phyloP scores from a whole-genome alignment of 2,888 invertebrate genomes.

The Parasteatoda lunata region DNA sequence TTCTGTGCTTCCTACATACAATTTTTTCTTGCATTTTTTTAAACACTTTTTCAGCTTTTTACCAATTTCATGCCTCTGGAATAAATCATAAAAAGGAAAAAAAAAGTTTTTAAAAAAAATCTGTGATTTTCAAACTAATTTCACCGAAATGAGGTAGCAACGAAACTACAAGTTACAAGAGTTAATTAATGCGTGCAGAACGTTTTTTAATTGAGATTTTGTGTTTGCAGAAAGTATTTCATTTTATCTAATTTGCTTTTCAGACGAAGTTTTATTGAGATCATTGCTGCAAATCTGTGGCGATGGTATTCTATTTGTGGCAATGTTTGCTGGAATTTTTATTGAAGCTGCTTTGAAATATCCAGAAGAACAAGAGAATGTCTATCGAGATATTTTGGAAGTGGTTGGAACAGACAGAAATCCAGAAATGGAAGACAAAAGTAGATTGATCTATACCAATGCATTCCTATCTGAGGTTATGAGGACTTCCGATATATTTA shows the following conservation, averaged over 20 bases:
- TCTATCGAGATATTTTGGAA: conserved; percentile 28
- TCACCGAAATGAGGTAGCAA: too few species aligned
- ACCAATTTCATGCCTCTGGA: too few species aligned
- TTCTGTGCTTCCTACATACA: too few species aligned
- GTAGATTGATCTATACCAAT: conserved; percentile 29
- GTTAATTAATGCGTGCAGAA: too few species aligned
- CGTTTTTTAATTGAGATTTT: too few species aligned
- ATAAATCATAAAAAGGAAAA: too few species aligned
- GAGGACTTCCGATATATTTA: conserved; percentile 3
- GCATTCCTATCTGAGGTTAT: conserved; percentile 32
- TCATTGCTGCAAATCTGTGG: conserved; percentile 8
- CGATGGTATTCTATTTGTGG: conserved; percentile 14
- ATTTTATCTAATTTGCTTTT: background rate
- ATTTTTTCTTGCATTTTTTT: too few species aligned
- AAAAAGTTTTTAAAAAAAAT: too few species aligned
- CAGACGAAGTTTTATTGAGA: conserved; percentile 16
- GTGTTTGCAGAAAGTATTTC: too few species aligned
- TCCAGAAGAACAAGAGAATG: conserved; percentile 48
- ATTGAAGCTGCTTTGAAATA: background rate
- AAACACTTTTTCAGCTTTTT: too few species aligned
- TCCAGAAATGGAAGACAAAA: conserved; percentile 32
- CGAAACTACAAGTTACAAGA: too few species aligned
- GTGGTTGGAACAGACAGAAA: conserved; percentile 21
- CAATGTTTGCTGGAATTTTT: background rate
- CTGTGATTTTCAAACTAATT: too few species aligned